Conservation (phyloP, 2,113 vertebrate species). For the Caranx melampygus region DNA sequence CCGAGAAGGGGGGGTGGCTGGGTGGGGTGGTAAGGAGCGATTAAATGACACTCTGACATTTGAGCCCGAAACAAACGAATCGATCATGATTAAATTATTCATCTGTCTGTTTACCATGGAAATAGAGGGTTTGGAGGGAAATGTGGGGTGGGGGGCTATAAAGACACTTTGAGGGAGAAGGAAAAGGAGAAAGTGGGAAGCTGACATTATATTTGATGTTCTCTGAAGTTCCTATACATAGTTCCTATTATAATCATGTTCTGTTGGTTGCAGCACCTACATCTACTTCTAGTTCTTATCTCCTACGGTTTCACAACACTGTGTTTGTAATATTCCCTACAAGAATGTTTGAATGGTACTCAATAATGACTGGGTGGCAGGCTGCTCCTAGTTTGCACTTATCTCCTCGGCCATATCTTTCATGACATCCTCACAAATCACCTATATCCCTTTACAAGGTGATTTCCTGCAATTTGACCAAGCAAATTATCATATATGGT, state of each 20-base stretch:
- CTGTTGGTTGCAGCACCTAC: not conserved
- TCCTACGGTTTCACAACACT: not conserved
- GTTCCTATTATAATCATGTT: slow-evolving; percentile 12
- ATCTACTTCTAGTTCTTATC: slow-evolving; percentile 11
- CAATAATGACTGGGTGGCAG: slow-evolving; percentile 26
- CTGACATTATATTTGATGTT: slow-evolving; percentile 4
- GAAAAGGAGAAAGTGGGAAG: slow-evolving; percentile 3
- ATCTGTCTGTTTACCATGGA: slow-evolving; percentile 73
- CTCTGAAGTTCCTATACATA: slow-evolving; percentile 8
- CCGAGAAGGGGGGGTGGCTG: slow-evolving; percentile 4
- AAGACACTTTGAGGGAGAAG: not conserved
- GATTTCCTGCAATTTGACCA: not conserved
- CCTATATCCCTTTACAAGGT: not conserved
- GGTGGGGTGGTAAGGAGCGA: slow-evolving; percentile 31
- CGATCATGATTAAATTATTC: slow-evolving; percentile 79
- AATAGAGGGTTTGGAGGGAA: slow-evolving; percentile 42
- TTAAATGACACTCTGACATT: slow-evolving; percentile 81
- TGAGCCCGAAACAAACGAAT: slow-evolving; percentile 77
- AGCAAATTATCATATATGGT: not conserved
- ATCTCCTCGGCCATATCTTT: not conserved
- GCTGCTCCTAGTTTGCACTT: not conserved
- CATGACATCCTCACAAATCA: not conserved
- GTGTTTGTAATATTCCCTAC: slow-evolving; percentile 4
- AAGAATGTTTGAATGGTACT: slow-evolving; percentile 6
- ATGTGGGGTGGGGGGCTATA: not conserved